Percentiles rank a stretch among this genome's conserved stretches.
Evolutionary conservation across 2,113 vertebrate genomes (phyloP).

Genomic region (Carassius auratus): DNA sequence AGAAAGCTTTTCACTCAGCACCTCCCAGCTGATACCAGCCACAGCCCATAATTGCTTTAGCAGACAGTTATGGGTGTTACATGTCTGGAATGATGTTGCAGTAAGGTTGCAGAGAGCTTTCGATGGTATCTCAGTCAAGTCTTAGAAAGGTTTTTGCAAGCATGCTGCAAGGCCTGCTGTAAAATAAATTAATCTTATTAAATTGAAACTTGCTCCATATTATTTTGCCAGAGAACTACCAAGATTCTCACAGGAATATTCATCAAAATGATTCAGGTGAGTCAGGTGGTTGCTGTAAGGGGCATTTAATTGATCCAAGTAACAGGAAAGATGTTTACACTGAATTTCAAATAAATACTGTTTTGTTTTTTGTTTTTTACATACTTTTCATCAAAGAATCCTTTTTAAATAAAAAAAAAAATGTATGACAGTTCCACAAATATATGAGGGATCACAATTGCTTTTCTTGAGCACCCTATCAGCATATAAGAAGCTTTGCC

Average conservation of each 20-base stretch:
- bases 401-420: too few relatives aligned
- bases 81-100: conserved; percentile 5
- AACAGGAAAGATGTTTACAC: too few relatives aligned
- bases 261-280: neutral
- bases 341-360: too few relatives aligned
- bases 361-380: too few relatives aligned
- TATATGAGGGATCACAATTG: too few relatives aligned
- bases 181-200: neutral
- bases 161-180: neutral
- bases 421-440: too few relatives aligned
- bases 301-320: too few relatives aligned
- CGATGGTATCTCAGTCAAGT: neutral
- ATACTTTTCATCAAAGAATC: too few relatives aligned
- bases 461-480: too few relatives aligned
- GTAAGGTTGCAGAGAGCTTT: neutral
- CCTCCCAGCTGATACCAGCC: conserved; percentile 60
- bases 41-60: conserved; percentile 64
- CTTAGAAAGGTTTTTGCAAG: neutral
- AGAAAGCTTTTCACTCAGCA: conserved; percentile 67
- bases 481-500: too few relatives aligned
- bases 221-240: neutral
- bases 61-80: neutral
- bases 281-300: neutral
- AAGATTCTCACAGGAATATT: neutral
- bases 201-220: neutral